Evolutionary conservation across 2,113 vertebrate species (phyloP), one percentile per base, ranked within the genome.

Genomic region (Cyprinus carpio): DNA sequence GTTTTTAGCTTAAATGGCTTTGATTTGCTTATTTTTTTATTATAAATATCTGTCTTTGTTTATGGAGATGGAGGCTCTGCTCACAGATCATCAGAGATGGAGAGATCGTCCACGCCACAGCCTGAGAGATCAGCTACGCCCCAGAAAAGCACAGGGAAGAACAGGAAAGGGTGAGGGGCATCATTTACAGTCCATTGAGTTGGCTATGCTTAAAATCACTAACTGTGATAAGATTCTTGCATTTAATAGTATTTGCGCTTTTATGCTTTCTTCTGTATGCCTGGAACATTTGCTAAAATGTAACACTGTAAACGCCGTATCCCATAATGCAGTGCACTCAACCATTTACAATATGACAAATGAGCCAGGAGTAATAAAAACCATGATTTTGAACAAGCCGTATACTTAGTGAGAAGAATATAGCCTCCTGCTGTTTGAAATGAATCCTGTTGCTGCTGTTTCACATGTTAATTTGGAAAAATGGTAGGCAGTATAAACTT

Each of bases 81-180:
- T 77, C 91, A 92, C 27, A 91, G 79, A 81, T 56, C 75, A 82
- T 65, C 85, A 62, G 72, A 77, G 25, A 18, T 86, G 75, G 79
- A 69, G 6, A 49, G 65, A 31, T 67, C 78, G 13, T 56, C 84
- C 12, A 40, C 86, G 0, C 65, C 85, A 78, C 85, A 92, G 13
- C 9, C 86, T 6, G 89, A 90, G 82, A 92, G 75, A 37, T 31
- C 94, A n/a, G 91, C 93, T 72, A 89, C 89, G 1, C 90, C 95
- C 3, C 89, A 85, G 80, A 90, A 88, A 89, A 94, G 89, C 77
- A 92, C 91, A 37, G 90, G 94, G 40, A 94, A 93, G 65, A 90
- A 78, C 40, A 91, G 92, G 87, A 96, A 95, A 89, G 95, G 96
- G 97, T 99, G 92, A 96, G 86, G 20, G n/a, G 16, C 12, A 62